Evolutionary conservation across 2,113 vertebrate species (phyloP).

Genomic region (Vimba vimba): DNA sequence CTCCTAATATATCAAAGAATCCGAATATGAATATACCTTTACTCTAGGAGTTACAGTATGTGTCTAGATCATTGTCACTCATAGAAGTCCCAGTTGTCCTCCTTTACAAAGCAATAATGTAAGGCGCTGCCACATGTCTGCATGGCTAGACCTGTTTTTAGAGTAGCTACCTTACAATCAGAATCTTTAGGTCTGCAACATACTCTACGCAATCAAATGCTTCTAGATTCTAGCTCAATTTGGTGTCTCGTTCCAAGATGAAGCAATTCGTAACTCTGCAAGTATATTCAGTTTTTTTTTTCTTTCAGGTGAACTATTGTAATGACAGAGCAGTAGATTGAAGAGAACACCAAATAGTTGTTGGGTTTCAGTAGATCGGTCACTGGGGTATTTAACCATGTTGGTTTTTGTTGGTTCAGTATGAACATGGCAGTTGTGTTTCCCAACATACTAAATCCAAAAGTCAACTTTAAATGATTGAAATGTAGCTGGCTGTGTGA

Average conservation of each 20-base stretch:
- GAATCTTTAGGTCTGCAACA: constrained; percentile 1
- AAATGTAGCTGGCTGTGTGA: background rate
- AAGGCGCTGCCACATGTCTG: constrained; percentile 10
- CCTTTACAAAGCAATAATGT: constrained; percentile 37
- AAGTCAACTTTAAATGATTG: background rate
- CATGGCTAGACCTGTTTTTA: constrained; percentile 14
- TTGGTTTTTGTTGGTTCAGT: background rate
- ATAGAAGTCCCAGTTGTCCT: constrained; percentile 14
- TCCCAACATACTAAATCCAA: background rate
- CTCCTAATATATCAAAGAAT: constrained; percentile 58
- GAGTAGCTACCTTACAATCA: background rate
- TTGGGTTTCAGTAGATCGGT: background rate
- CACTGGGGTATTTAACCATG: background rate
- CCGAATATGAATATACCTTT: constrained; percentile 55
- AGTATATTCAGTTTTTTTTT: background rate
- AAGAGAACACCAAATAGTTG: constrained; percentile 5
- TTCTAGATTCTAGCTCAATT: background rate
- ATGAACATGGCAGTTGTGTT: background rate
- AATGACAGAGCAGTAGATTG: background rate
- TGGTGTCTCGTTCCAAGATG: background rate
- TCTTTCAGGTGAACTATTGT: background rate
- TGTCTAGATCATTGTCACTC: constrained; percentile 28
- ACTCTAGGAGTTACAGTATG: constrained; percentile 44
- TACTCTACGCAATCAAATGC: background rate
- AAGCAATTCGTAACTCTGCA: background rate